phyloP scores from a whole-genome alignment of 2,797 vertebrate genomes.

The Octomys mimax region DNA sequence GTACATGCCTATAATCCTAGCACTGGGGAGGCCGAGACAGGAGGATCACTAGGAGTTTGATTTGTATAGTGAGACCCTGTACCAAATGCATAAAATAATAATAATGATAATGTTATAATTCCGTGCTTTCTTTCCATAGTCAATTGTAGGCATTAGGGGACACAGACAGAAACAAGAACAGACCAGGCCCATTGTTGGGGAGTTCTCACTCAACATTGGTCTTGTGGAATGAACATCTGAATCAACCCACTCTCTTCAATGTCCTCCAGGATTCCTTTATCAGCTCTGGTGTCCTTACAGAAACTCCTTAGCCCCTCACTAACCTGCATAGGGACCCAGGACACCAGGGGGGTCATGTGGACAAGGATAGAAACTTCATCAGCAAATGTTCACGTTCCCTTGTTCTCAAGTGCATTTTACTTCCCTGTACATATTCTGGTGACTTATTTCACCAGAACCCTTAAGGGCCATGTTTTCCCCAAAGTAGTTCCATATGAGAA shows the following conservation, averaged over 20 bases:
- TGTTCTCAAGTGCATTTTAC: not conserved
- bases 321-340: not conserved
- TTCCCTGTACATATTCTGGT: not conserved
- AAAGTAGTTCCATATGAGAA: not conserved
- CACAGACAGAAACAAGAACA: not conserved
- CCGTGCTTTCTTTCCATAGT: slow-evolving; percentile 44
- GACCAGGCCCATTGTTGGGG: not conserved
- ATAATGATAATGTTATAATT: slow-evolving; percentile 9
- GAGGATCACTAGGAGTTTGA: no score
- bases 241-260: not conserved
- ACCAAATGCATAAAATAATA: no score
- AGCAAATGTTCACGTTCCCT: not conserved
- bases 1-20: no score
- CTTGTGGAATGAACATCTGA: not conserved
- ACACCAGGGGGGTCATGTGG: not conserved
- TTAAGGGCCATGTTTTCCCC: not conserved
- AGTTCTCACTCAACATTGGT: not conserved
- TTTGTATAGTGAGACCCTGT: no score
- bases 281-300: not conserved
- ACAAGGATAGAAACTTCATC: not conserved
- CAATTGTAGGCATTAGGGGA: not conserved
- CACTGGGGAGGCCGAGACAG: no score
- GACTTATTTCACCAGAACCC: not conserved
- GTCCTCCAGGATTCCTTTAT: not conserved
- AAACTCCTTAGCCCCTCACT: not conserved